phyloP scores from a whole-genome alignment of 2,797 vertebrate species.

The Paguma larvata region DNA sequence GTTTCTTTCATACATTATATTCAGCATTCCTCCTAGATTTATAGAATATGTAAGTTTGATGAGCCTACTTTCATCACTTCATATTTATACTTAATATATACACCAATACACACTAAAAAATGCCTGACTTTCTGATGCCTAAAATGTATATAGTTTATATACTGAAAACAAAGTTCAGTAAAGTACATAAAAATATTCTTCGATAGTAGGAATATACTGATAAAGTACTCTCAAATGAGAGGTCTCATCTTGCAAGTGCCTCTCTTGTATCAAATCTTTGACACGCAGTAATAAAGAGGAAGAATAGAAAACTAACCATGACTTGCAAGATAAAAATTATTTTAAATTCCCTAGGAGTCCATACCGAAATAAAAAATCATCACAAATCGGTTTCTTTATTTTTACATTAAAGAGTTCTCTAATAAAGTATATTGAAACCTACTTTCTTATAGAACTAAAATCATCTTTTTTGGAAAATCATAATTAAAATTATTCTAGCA shows the following conservation, averaged over 20 bases:
- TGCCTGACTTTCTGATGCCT: not conserved
- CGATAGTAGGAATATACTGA: slow-evolving; percentile 50
- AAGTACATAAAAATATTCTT: slow-evolving; percentile 32
- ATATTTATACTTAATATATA: slow-evolving; percentile 5
- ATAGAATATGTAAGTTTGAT: not conserved
- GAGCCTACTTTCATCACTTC: not conserved
- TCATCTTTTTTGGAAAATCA: slow-evolving; percentile 27
- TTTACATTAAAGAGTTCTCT: slow-evolving; percentile 26
- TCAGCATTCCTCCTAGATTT: slow-evolving; percentile 26
- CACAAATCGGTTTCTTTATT: slow-evolving; percentile 41
- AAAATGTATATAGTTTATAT: slow-evolving; percentile 12
- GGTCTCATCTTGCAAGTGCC: slow-evolving; percentile 33
- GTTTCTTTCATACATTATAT: slow-evolving; percentile 20
- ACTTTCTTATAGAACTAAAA: slow-evolving; percentile 38
- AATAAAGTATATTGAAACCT: slow-evolving; percentile 26
- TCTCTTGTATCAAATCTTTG: slow-evolving; percentile 61
- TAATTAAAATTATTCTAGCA: slow-evolving; percentile 38
- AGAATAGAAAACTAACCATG: slow-evolving; percentile 58
- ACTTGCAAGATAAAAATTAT: slow-evolving; percentile 58
- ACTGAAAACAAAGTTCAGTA: slow-evolving; percentile 1
- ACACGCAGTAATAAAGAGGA: not conserved
- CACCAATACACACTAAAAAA: slow-evolving; percentile 27
- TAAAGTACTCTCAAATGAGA: slow-evolving; percentile 51
- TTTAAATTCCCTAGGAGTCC: slow-evolving; percentile 33
- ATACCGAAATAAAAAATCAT: not conserved